A percentile compares a stretch with the other conserved stretches of the same genome.
Evolutionary conservation across 2,888 invertebrate species (phyloP).

Genomic region (Ophion ventricosus): DNA sequence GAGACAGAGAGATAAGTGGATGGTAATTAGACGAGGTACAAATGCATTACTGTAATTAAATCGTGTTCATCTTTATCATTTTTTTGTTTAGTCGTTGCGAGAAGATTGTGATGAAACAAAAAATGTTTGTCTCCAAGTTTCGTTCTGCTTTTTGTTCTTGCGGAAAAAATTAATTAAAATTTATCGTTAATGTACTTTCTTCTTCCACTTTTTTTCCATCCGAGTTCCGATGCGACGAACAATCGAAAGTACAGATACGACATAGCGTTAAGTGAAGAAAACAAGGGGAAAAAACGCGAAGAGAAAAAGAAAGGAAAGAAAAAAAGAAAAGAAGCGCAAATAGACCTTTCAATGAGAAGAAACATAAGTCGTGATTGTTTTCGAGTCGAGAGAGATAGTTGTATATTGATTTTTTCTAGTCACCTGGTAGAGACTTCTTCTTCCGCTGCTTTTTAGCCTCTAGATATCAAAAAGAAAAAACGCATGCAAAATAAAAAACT

Average conservation of each 20-base stretch:
- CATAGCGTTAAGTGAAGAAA: constrained; percentile 21
- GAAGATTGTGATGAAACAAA: constrained; percentile 18
- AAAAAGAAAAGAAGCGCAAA: constrained; percentile 46
- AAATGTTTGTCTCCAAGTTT: constrained; percentile 30
- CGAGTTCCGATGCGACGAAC: constrained; percentile 2
- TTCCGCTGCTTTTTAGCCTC: constrained; percentile 98
- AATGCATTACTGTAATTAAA: constrained; percentile 51
- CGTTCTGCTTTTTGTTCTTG: constrained; percentile 36
- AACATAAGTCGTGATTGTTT: constrained; percentile 48
- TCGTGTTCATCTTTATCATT: constrained; percentile 48
- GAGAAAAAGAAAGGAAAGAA: constrained; percentile 28
- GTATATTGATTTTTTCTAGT: constrained; percentile 81
- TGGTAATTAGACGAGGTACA: constrained; percentile 35
- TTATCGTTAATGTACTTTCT: constrained; percentile 43
- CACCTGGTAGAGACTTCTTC: constrained; percentile 96
- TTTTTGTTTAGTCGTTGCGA: constrained; percentile 39
- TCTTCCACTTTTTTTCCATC: neutral
- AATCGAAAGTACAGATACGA: constrained; percentile 20
- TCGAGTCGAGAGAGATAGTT: constrained; percentile 48
- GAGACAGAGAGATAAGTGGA: constrained; percentile 45
- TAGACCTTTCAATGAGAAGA: constrained; percentile 21
- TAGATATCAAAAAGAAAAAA: constrained; percentile 84
- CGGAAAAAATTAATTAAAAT: constrained; percentile 44
- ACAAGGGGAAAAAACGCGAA: constrained; percentile 30
- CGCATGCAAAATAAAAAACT: constrained; percentile 82